These are phyloP conservation scores for Jaculus jaculus DNA, from an alignment of 2,113 vertebrate genomes.

Conservation along the genomic window DNA sequence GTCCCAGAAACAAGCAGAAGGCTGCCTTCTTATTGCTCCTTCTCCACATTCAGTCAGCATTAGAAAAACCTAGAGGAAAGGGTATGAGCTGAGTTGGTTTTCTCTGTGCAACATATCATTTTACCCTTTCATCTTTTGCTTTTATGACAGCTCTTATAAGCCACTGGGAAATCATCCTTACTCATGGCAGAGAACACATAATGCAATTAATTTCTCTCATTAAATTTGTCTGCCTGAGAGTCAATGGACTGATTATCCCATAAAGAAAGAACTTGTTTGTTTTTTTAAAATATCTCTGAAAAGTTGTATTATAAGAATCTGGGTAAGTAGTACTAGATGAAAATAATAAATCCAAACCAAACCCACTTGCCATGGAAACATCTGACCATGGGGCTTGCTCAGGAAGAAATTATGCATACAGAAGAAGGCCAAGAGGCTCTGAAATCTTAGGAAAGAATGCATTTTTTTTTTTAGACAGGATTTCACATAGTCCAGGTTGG, in stretches of 20 bases:
- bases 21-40: background rate
- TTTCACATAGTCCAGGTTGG: too few relatives aligned
- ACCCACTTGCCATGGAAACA: constrained; percentile 55
- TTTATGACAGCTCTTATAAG: background rate
- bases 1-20: background rate
- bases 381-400: constrained; percentile 45
- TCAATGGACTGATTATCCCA: background rate
- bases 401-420: constrained; percentile 40
- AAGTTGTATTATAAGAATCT: constrained; percentile 61
- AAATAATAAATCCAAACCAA: constrained; percentile 65
- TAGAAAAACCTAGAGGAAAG: constrained; percentile 1
- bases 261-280: constrained; percentile 29
- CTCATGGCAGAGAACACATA: background rate
- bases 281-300: constrained; percentile 35
- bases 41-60: background rate
- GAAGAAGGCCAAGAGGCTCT: background rate
- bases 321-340: constrained; percentile 51
- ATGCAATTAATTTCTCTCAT: constrained; percentile 33
- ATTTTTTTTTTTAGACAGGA: background rate
- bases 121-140: background rate
- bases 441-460: background rate
- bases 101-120: background rate
- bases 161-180: background rate
- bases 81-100: background rate
- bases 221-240: constrained; percentile 42